Percentiles rank a stretch among this genome's conserved stretches.
Conservation (phyloP, 2,888 invertebrate genomes). For the Colletes collaris region DNA sequence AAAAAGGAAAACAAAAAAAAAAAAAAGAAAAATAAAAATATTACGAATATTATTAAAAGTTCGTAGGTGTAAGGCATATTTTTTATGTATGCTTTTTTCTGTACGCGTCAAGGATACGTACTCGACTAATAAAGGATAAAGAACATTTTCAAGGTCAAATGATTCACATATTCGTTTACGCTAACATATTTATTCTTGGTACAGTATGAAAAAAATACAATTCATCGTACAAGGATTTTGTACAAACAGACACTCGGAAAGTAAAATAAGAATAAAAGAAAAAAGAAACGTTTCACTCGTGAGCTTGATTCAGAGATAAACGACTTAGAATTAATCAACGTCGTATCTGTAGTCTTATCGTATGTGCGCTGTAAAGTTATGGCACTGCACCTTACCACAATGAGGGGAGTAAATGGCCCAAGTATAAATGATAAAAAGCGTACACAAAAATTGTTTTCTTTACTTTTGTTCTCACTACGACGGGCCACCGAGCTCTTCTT, state of each 20-base stretch:
- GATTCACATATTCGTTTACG: conserved; percentile 11
- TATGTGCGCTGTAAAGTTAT: conserved; percentile 34
- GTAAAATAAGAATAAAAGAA: background rate
- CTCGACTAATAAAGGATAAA: conserved; percentile 68
- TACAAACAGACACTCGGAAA: background rate
- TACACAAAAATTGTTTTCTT: conserved; percentile 14
- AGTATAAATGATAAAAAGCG: conserved; percentile 3
- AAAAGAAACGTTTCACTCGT: background rate
- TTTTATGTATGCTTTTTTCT: conserved; percentile 83
- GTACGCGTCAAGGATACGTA: conserved; percentile 79
- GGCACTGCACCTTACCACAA: conserved; percentile 44
- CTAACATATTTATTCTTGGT: too few relatives aligned
- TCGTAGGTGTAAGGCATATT: conserved; percentile 81
- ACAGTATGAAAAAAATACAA: background rate
- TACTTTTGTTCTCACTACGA: background rate
- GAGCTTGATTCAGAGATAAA: too few relatives aligned
- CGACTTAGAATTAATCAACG: background rate
- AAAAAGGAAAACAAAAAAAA: conserved; percentile 15
- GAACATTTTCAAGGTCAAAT: conserved; percentile 64
- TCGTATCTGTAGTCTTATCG: background rate
- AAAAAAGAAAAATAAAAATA: conserved; percentile 25
- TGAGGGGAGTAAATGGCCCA: background rate
- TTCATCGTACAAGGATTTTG: background rate
- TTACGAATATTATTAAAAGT: conserved; percentile 64
- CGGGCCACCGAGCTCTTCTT: background rate